Base-by-base conservation (phyloP, 2,113 vertebrate species). In the Regulus satrapa region DNA sequence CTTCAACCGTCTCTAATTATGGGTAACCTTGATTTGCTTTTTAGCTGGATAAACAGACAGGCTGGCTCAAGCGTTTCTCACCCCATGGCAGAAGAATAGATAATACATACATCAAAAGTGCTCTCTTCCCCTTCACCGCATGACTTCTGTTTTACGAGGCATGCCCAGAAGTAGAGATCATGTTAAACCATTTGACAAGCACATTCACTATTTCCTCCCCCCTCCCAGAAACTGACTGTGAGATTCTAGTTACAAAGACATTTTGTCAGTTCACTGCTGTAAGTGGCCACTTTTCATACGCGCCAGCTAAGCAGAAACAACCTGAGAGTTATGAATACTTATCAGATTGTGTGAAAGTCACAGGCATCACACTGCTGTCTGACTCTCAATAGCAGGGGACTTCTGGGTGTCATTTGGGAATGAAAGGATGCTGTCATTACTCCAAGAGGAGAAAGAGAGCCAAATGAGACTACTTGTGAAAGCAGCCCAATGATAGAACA, bases 291-390 rank as follows among this genome's bases (percentile, higher is more conserved):
- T 97, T 96, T 94, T 93, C 92, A 87, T 64, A 68, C 48, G 2
- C 1, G 31, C 63, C 91, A 88, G 88, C 66, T 94, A 95, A 95
- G 61, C 82, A 86, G 86, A 89, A 97, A 95, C 74, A 69, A 63
- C 89, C 91, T 96, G 86, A 84, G n/a, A 95, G 89, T 94, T 92
- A 80, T 55, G 66, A 95, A 95, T 91, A 96, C 85, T 93, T 96
- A 97, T 92, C 96, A 95, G 96, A 95, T 73, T 88, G 89, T 93
- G 93, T 91, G 71, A 89, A 97, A 97, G 79, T 91, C 66, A 86
- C 81, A 69, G 61, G 49, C 77, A 94, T 94, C 79, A 90, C 77
- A 40, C 86, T 85, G 78, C 88, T 87, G 49, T 80, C 92, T 90
- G 66, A 86, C 78, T 95, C 77, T 78, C 87, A 94, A 96, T 95